phyloP scores from a whole-genome alignment of 2,113 vertebrate species.

The Castor canadensis region DNA sequence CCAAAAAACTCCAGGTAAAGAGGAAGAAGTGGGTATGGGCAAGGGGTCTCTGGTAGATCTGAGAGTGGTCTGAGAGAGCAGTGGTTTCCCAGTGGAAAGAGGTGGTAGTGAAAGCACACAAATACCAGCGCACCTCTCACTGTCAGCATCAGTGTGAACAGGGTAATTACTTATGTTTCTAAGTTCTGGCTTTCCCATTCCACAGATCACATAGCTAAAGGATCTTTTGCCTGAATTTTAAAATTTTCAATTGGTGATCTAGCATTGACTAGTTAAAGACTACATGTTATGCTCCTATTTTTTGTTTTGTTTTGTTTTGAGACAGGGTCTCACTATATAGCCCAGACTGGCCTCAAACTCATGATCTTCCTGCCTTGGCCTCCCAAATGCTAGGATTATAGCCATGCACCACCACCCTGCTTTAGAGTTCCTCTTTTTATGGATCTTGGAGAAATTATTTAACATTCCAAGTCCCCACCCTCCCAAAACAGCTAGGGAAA shows the following conservation, averaged over 20 bases:
- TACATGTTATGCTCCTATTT: background rate
- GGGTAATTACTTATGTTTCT: background rate
- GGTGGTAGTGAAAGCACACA: background rate
- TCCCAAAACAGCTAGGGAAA: background rate
- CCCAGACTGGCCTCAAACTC: no score
- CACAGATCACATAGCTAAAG: background rate
- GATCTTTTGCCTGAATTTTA: background rate
- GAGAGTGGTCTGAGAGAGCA: background rate
- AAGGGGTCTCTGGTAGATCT: background rate
- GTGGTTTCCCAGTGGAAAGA: accelerated
- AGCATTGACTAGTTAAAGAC: background rate
- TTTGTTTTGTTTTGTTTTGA: no score
- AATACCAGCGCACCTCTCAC: background rate
- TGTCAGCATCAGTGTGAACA: no score
- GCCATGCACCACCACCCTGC: no score
- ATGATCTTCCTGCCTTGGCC: no score
- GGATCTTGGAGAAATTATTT: background rate
- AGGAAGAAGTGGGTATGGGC: background rate
- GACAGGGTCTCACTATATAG: no score
- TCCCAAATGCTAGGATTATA: no score
- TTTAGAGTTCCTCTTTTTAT: background rate
- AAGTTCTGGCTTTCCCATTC: background rate
- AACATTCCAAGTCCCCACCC: background rate
- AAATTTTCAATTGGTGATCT: constrained; percentile 8
- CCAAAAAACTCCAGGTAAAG: background rate